Base-by-base conservation (phyloP, 2,113 vertebrate genomes). In the Petroica traversi region DNA sequence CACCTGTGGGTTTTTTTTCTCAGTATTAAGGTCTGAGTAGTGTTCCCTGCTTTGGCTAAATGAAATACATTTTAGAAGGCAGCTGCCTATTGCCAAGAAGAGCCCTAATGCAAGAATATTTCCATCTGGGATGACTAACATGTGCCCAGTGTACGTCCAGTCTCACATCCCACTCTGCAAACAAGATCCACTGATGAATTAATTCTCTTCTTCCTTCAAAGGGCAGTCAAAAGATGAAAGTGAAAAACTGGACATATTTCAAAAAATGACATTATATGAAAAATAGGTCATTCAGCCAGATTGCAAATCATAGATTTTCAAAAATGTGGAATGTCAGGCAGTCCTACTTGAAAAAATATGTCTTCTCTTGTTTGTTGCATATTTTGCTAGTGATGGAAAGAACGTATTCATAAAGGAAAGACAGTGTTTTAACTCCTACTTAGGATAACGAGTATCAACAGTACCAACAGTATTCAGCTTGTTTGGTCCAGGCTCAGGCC, bases 121-220 rank as follows among this genome's bases (percentile, higher is more conserved):
- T 97, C 95, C 96, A 93, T 97, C 93, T 94, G 93, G 88, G 84
- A 90, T 93, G 96, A 92, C 95, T 97, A 91, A 96, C 91, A 79
- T 95, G 78, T 93, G 89, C 76, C 94, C 95, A 67, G 2, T 92
- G 91, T 67, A 61, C 9, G 2, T 96, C 94, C 95, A 88, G 85
- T 69, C 67, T 97, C 89, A 80, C 93, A 94, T 92, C 95, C 87
- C 92, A 85, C 95, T 94, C 68, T 86, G 34, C 86, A 97, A 95
- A 95, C 78, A 97, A 85, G 73, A 93, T 80, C 43, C 63, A 88
- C 89, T 85, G 82, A 92, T 92, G 71, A 95, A 92, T 96, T 95
- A 92, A 94, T 93, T 96, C 46, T 89, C 75, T 90, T 95, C 59
- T 85, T 74, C 51, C 79, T 94, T 94, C 92, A 96, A 95, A 94